These are phyloP conservation scores for Ctenicera cuprea DNA, from an alignment of 2,888 invertebrate species.

Conservation along the genomic window DNA sequence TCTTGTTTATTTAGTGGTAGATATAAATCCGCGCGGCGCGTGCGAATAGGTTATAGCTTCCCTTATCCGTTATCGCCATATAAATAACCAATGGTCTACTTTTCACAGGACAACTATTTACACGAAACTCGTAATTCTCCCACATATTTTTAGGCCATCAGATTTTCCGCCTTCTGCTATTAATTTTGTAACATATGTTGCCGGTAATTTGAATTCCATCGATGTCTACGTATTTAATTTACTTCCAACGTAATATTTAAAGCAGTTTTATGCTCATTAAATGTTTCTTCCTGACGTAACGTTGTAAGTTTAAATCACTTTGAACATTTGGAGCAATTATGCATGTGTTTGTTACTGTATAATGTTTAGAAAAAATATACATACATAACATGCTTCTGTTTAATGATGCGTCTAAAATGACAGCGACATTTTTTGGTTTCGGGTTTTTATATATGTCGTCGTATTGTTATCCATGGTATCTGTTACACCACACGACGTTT, in stretches of 20 bases:
- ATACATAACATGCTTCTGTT: constrained; percentile 39
- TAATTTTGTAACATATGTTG: constrained; percentile 20
- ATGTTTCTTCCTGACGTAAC: constrained; percentile 32
- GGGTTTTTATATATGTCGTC: constrained; percentile 39
- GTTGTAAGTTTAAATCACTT: constrained; percentile 33
- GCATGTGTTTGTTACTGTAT: constrained; percentile 35
- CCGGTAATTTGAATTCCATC: constrained; percentile 23
- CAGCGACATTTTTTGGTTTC: constrained; percentile 45
- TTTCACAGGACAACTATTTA: constrained; percentile 41
- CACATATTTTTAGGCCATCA: constrained; percentile 38
- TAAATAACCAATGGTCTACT: constrained; percentile 50
- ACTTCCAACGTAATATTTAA: constrained; percentile 32
- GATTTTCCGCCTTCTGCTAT: constrained; percentile 33
- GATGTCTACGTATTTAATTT: constrained; percentile 35
- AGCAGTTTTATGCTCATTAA: constrained; percentile 35
- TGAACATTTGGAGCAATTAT: constrained; percentile 40
- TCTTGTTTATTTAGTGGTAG: constrained; percentile 48
- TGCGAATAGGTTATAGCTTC: constrained; percentile 41
- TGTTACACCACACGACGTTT: constrained; percentile 38
- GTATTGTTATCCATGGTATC: constrained; percentile 38
- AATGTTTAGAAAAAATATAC: constrained; percentile 13
- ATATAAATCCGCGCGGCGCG: constrained; percentile 44
- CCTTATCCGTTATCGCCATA: constrained; percentile 46
- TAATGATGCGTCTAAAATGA: constrained; percentile 45
- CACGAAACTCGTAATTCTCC: constrained; percentile 35